Percentiles rank a stretch among this genome's conserved stretches.
phyloP scores from a whole-genome alignment of 1,140 invertebrate species.

The Branchinecta lynchi region DNA sequence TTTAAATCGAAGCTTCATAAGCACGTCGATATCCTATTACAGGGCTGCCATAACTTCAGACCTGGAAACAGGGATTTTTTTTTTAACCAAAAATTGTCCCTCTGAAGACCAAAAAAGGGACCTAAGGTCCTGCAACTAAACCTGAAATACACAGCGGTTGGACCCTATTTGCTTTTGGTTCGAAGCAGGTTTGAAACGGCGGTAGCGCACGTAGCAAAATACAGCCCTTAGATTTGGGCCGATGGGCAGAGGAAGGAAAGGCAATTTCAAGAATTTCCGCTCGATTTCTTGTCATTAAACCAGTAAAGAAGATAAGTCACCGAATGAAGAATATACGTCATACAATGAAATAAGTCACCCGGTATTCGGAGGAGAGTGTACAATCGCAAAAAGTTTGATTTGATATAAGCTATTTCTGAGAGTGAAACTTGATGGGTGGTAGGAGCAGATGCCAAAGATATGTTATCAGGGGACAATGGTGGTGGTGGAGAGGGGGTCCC shows the following conservation, averaged over 20 bases:
- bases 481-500: no score
- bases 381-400: constrained; percentile 8
- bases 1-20: no score
- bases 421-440: constrained; percentile 12
- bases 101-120: background rate
- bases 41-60: no score
- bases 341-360: background rate
- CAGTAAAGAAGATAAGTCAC: background rate
- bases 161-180: background rate
- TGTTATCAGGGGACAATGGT: background rate
- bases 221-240: no score
- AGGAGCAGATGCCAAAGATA: background rate
- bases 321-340: background rate
- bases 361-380: background rate
- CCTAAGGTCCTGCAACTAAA: constrained; percentile 9
- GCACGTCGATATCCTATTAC: no score
- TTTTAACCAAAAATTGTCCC: no score
- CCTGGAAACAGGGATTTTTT: no score
- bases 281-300: no score
- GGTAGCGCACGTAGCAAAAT: no score
- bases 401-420: constrained; percentile 12
- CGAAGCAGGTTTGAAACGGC: no score
- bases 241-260: background rate
- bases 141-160: background rate
- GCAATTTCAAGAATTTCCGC: no score